Evolutionary conservation across 2,888 invertebrate species (phyloP).

Genomic region (Drosophila pegasa): DNA sequence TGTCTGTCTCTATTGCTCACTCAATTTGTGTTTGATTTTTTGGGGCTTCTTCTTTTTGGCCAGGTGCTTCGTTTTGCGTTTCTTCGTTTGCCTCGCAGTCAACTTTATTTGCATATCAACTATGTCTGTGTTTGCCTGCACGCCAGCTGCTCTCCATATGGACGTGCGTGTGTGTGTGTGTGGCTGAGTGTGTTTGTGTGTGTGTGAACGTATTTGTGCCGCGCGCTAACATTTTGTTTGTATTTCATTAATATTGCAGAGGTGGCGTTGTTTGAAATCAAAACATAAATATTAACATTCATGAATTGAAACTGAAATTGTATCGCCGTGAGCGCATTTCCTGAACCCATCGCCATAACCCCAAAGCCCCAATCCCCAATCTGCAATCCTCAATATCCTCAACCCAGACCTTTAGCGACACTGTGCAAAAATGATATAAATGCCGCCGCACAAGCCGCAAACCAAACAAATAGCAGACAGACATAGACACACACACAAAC

Average conservation of each 20-base stretch:
- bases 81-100: slow-evolving; percentile 61
- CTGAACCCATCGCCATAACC: slow-evolving; percentile 36
- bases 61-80: slow-evolving; percentile 52
- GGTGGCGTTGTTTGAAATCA: slow-evolving; percentile 81
- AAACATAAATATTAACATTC: slow-evolving; percentile 83
- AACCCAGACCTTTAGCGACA: slow-evolving; percentile 6
- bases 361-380: slow-evolving; percentile 7
- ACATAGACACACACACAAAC: slow-evolving; percentile 40
- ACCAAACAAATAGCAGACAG: slow-evolving; percentile 69
- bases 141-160: slow-evolving; percentile 17
- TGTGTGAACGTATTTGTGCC: slow-evolving; percentile 40
- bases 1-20: slow-evolving; percentile 17
- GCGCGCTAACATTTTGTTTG: slow-evolving; percentile 80
- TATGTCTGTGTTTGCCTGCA: slow-evolving; percentile 59
- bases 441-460: slow-evolving; percentile 75
- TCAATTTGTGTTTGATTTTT: slow-evolving; percentile 57
- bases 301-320: slow-evolving; percentile 78
- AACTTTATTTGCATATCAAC: slow-evolving; percentile 77
- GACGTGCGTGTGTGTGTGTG: slow-evolving; percentile 2
- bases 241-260: slow-evolving; percentile 83
- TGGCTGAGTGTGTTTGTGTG: slow-evolving; percentile 28
- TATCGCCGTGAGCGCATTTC: slow-evolving; percentile 76
- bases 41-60: slow-evolving; percentile 71
- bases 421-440: slow-evolving; percentile 71
- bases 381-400: slow-evolving; percentile 1